These are phyloP conservation scores for Drosophila saltans DNA, from an alignment of 1,140 invertebrate species.

Conservation along the genomic window DNA sequence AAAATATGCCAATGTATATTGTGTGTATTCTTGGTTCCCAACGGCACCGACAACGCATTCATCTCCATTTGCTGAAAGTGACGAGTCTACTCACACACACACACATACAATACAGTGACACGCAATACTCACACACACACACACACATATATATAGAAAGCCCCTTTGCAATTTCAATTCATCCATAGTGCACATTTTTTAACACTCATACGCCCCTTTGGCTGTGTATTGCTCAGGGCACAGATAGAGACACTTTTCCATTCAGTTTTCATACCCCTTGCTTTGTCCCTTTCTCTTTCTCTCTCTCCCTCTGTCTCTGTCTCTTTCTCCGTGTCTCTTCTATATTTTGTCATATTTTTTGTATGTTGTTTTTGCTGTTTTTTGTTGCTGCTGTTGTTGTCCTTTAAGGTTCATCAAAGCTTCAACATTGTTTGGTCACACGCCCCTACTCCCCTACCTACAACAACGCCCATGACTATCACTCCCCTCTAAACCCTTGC, in stretches of 20 bases:
- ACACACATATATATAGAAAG: constrained; percentile 29
- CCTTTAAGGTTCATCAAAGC: constrained; percentile 79
- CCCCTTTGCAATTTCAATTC: constrained; percentile 66
- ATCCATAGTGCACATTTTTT: constrained; percentile 78
- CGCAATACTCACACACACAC: neutral
- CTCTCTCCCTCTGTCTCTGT: neutral
- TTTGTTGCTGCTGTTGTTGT: constrained; percentile 57
- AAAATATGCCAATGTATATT: constrained; percentile 73
- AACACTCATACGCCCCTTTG: constrained; percentile 79
- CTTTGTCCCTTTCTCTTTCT: neutral
- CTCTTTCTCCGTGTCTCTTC: constrained; percentile 12
- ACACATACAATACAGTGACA: constrained; percentile 23
- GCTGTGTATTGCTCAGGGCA: constrained; percentile 3
- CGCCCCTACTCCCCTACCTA: constrained; percentile 2
- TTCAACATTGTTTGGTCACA: constrained; percentile 80
- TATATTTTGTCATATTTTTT: constrained; percentile 76
- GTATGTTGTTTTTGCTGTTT: constrained; percentile 32
- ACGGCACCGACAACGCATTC: constrained; percentile 64
- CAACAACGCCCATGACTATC: constrained; percentile 2
- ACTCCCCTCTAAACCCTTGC: neutral
- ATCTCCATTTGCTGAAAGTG: constrained; percentile 79
- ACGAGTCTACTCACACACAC: constrained; percentile 52
- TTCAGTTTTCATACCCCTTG: constrained; percentile 18
- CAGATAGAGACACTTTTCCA: constrained; percentile 51
- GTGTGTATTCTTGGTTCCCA: constrained; percentile 38